Conservation (phyloP, 2,797 vertebrate species). For the Pangasius sanitwongsei region DNA sequence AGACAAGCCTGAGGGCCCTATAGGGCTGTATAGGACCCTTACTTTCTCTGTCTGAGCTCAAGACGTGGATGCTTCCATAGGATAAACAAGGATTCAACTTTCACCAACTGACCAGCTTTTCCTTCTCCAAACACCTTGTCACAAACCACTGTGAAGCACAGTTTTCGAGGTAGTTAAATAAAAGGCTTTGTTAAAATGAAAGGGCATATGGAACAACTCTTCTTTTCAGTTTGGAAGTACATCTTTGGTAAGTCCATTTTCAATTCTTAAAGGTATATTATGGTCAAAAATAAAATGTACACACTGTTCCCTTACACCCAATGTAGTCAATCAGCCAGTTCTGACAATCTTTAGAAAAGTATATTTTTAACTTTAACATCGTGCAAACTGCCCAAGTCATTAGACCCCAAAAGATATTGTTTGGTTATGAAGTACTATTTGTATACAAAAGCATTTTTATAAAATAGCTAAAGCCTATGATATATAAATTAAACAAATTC, state of each 20-base stretch:
- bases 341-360: neutral
- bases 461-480: neutral
- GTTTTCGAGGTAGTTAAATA: neutral
- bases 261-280: neutral
- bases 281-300: neutral
- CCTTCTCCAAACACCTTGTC: neutral
- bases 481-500: neutral
- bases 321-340: neutral
- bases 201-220: neutral
- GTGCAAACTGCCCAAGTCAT: neutral
- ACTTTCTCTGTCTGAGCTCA: slow-evolving; percentile 51
- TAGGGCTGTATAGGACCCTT: slow-evolving; percentile 66
- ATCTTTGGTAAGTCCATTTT: neutral
- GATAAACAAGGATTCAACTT: slow-evolving; percentile 2
- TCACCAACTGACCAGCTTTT: neutral
- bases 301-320: neutral
- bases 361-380: neutral
- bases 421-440: neutral
- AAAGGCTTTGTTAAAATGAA: neutral
- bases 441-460: neutral
- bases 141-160: slow-evolving; percentile 3
- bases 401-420: neutral
- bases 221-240: neutral
- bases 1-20: slow-evolving; percentile 77
- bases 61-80: slow-evolving; percentile 16